Base-by-base conservation (phyloP, 2,888 invertebrate species). In the Agrenia bidenticulata region DNA sequence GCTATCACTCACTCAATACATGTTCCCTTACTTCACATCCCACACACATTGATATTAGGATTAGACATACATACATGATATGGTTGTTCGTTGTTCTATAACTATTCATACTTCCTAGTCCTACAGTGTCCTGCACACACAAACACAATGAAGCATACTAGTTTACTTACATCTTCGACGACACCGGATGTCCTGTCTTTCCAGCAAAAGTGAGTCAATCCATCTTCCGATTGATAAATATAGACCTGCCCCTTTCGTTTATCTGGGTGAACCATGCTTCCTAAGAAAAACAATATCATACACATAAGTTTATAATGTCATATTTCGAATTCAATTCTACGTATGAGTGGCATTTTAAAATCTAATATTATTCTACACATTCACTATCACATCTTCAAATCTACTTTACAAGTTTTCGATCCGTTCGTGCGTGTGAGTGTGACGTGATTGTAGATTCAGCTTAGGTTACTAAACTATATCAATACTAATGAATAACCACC, bases 191-290 rank as follows among this genome's bases (percentile, higher is more conserved):
- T 89, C 55, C 99, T 88, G 82, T 99, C 98, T 82, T 98, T 98
- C 99, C 99, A 99, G 81, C 98, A 98, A 80, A 99, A 97, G 82
- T 99, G 99, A 90, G 98, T 96, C 64, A 99, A 81, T 0, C 94
- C 92, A 81, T 99, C 99, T 76, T 97, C 96, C 60, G 94, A 92
- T 80, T 98, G 98, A 79, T 94, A 92, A 63, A 99, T 88, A 79
- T 95, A 99, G 15, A 98, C 84, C 27, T 92, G 83, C 4, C 99
- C 99, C 83, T 98, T 98, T 77, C 96, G 87, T 76, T 91, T 92
- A 80, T 97, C 96, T 1, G 97, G 92, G 80, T 89, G 88, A 2
- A 95, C 94, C 89, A 92, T 94, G 78, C 91, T 91, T 21, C 72
- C 67, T 62, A 24, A 21, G 11, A 32, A 32, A 32, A 32, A 32